A percentile compares a stretch with the other conserved stretches of the same genome.
phyloP scores from a whole-genome alignment of 2,113 vertebrate species.

The Hystrix brachyura region DNA sequence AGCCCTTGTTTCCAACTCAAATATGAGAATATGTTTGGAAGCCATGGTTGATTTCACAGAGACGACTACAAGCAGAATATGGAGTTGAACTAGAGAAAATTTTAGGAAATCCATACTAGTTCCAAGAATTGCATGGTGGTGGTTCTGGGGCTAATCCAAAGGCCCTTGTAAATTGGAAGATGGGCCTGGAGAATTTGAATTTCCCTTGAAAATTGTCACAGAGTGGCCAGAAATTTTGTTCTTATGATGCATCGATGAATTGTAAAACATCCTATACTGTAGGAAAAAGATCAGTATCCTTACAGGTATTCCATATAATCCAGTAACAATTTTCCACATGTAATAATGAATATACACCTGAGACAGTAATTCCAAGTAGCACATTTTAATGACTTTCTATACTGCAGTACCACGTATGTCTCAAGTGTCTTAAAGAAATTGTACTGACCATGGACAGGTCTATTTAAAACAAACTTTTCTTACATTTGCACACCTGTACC shows the following conservation, averaged over 20 bases:
- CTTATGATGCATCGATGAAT: background rate
- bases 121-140: background rate
- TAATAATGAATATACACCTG: background rate
- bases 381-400: background rate
- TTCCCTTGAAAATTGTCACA: background rate
- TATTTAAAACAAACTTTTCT: background rate
- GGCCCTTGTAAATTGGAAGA: background rate
- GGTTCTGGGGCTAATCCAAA: background rate
- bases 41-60: background rate
- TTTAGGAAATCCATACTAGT: background rate
- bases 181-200: background rate
- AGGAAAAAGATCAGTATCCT: background rate
- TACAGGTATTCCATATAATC: background rate
- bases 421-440: background rate
- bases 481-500: background rate
- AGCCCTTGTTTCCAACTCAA: background rate
- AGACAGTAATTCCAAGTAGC: background rate
- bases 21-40: background rate
- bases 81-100: background rate
- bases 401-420: background rate
- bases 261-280: background rate
- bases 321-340: background rate
- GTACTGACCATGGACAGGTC: background rate
- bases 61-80: background rate
- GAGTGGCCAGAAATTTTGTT: background rate